Conservation (phyloP, 2,888 invertebrate genomes). For the Coenonympha glycerion region DNA sequence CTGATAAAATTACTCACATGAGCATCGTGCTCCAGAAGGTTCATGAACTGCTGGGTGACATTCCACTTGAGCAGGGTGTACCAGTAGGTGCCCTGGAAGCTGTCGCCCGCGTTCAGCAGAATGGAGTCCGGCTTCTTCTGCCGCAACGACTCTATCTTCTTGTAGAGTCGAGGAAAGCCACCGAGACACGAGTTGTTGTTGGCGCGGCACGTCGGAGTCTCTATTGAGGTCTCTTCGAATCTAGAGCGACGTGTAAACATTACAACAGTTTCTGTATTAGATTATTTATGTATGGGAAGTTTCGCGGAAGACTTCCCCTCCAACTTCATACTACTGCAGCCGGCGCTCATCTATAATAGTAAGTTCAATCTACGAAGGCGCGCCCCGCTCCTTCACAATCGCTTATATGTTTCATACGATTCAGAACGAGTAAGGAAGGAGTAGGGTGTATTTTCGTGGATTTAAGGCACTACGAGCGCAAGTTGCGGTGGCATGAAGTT, state of each 20-base stretch:
- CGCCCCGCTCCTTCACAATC: too few species aligned
- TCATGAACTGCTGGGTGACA: slow-evolving; percentile 84
- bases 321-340: too few species aligned
- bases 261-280: neutral
- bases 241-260: too few species aligned
- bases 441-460: too few species aligned
- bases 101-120: slow-evolving; percentile 88
- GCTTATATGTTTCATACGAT: too few species aligned
- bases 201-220: slow-evolving; percentile 73
- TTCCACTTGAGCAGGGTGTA: slow-evolving; percentile 85
- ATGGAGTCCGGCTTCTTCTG: slow-evolving; percentile 75
- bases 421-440: too few species aligned
- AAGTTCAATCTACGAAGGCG: too few species aligned
- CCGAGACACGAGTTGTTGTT: slow-evolving; percentile 78
- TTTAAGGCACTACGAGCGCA: too few species aligned
- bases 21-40: slow-evolving; percentile 83
- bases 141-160: slow-evolving; percentile 68
- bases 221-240: slow-evolving; percentile 77
- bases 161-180: slow-evolving; percentile 80
- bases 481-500: too few species aligned
- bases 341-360: too few species aligned
- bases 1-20: slow-evolving; percentile 83
- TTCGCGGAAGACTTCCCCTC: neutral
- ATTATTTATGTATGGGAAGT: neutral
- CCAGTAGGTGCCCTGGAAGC: slow-evolving; percentile 91